A percentile compares a stretch with the other conserved stretches of the same genome.
Conservation (phyloP, 2,113 vertebrate genomes). For the Mugil cephalus region DNA sequence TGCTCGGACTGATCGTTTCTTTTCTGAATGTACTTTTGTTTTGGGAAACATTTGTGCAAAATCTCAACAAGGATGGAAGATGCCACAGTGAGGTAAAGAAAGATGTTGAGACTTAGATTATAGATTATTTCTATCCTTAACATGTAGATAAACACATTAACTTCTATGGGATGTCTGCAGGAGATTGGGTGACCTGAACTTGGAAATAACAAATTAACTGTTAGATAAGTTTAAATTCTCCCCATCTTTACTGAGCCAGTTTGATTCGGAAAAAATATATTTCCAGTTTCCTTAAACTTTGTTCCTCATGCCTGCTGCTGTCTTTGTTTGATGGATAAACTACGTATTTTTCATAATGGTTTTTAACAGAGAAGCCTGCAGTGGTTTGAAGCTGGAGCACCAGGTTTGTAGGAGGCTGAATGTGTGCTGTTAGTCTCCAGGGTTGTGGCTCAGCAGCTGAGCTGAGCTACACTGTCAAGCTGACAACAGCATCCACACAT, state of each 20-base stretch:
- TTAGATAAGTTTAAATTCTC: neutral
- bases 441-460: conserved; percentile 35
- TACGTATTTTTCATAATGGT: too few relatives aligned
- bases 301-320: neutral
- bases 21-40: too few relatives aligned
- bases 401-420: conserved; percentile 24
- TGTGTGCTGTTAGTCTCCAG: conserved; percentile 23
- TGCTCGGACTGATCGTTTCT: too few relatives aligned
- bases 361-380: neutral
- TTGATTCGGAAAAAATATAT: neutral
- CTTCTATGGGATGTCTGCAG: too few relatives aligned
- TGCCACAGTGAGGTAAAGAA: too few relatives aligned
- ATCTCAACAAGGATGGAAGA: too few relatives aligned
- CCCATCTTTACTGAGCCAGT: neutral
- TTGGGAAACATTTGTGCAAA: too few relatives aligned
- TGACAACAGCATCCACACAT: conserved; percentile 41
- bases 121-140: too few relatives aligned
- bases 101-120: too few relatives aligned
- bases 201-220: too few relatives aligned
- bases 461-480: conserved; percentile 30
- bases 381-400: neutral
- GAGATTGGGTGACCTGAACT: too few relatives aligned
- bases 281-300: neutral
- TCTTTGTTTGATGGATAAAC: neutral
- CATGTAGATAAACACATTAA: too few relatives aligned